Percentiles rank a stretch among this genome's conserved stretches.
phyloP scores from a whole-genome alignment of 2,797 vertebrate genomes.

The Cryptoprocta ferox region DNA sequence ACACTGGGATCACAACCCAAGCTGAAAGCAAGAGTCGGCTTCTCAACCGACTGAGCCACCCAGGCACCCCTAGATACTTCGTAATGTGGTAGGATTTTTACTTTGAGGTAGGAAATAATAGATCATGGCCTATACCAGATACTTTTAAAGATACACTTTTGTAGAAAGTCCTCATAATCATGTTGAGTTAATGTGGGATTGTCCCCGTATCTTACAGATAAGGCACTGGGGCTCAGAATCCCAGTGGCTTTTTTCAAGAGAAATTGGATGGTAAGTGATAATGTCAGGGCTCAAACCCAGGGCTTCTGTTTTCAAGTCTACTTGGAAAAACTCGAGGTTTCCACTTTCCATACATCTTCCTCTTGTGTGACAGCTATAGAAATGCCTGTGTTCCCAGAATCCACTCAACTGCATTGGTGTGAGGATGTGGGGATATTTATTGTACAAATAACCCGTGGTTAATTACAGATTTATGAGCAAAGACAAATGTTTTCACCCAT shows the following conservation, averaged over 20 bases:
- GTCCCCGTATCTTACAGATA: neutral
- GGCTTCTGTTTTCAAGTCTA: neutral
- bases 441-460: neutral
- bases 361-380: neutral
- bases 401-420: neutral
- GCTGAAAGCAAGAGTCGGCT: no score
- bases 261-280: no score
- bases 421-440: neutral
- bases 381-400: neutral
- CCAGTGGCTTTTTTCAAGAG: neutral
- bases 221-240: neutral
- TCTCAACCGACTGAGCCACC: no score
- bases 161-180: neutral
- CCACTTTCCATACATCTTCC: rapidly evolving
- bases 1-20: no score
- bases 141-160: neutral
- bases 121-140: neutral
- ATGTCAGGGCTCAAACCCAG: neutral
- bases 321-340: neutral
- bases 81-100: neutral
- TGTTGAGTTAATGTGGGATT: neutral
- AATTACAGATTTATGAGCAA: neutral
- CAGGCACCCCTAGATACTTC: neutral
- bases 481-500: neutral
- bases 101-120: neutral